phyloP scores from a whole-genome alignment of 2,113 vertebrate species.

The Oplegnathus fasciatus region DNA sequence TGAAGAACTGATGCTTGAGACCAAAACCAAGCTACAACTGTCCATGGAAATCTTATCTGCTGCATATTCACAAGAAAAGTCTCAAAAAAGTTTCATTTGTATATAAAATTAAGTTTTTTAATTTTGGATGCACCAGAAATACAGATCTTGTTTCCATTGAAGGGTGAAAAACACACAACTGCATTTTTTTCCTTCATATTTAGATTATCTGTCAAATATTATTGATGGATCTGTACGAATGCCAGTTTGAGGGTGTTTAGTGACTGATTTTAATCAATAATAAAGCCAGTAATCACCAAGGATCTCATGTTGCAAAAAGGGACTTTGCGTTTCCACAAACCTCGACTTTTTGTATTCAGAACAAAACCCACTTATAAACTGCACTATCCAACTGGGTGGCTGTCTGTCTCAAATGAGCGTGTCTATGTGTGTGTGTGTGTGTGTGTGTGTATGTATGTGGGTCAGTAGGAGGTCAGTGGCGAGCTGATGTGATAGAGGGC shows the following conservation, averaged over 20 bases:
- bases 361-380: neutral
- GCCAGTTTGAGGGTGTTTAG: neutral
- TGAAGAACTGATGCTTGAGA: conserved; percentile 8
- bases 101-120: neutral
- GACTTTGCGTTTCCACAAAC: too few relatives aligned
- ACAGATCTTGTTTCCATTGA: neutral
- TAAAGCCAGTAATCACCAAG: neutral
- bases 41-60: neutral
- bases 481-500: conserved; percentile 54
- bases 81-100: conserved; percentile 12
- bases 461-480: conserved; percentile 51
- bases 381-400: neutral
- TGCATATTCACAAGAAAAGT: conserved; percentile 14
- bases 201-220: neutral
- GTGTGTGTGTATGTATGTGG: conserved; percentile 24
- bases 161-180: neutral
- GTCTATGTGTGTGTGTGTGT: neutral
- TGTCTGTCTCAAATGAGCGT: neutral
- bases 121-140: neutral
- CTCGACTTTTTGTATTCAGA: neutral
- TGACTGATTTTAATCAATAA: neutral
- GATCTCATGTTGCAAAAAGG: neutral
- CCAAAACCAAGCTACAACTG: neutral
- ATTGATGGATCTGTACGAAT: neutral
- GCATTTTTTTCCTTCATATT: neutral